These are phyloP conservation scores for Fopius arisanus DNA, from an alignment of 1,140 invertebrate species.

Conservation along the genomic window DNA sequence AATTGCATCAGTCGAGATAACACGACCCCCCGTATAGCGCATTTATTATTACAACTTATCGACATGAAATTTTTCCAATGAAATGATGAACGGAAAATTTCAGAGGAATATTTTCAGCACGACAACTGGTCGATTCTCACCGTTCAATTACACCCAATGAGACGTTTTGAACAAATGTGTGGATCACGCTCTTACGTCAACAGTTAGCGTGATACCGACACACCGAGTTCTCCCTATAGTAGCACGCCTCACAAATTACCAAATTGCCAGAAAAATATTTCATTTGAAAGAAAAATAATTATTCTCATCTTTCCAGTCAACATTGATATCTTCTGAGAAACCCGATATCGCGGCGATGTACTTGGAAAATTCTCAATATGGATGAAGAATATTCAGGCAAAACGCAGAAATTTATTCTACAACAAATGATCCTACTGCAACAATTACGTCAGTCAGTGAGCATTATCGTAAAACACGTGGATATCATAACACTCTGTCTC, in stretches of 20 bases:
- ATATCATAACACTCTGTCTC: background rate
- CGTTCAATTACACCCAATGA: slow-evolving; percentile 29
- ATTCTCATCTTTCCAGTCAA: background rate
- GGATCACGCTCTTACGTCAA: slow-evolving; percentile 37
- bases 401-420: background rate
- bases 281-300: background rate
- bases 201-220: slow-evolving; percentile 30
- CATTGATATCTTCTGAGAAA: background rate
- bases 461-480: background rate
- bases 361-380: background rate
- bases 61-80: background rate
- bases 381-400: background rate
- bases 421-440: background rate
- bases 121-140: slow-evolving; percentile 16
- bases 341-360: background rate
- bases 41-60: background rate
- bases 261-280: background rate
- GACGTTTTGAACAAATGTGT: slow-evolving; percentile 13
- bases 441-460: background rate
- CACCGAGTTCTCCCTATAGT: background rate
- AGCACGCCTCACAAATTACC: background rate
- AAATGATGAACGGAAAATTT: background rate
- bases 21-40: background rate
- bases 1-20: background rate
- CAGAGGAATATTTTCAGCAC: background rate